Evolutionary conservation across 2,797 vertebrate species (phyloP).

Genomic region (Argya squamiceps): DNA sequence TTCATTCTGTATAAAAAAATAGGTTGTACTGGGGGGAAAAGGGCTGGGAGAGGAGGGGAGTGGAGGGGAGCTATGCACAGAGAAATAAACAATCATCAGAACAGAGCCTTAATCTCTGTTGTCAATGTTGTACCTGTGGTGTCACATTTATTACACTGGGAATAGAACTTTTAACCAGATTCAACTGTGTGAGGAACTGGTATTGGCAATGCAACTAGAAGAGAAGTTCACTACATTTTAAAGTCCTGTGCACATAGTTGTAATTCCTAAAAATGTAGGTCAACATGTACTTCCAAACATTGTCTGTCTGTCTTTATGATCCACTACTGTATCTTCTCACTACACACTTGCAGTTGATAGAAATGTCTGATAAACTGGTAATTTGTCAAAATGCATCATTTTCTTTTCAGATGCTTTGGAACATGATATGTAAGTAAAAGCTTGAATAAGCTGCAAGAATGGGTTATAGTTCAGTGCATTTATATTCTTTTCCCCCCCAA

Average conservation of each 20-base stretch:
- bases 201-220: neutral
- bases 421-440: neutral
- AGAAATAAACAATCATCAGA: conserved; percentile 13
- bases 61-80: neutral
- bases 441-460: neutral
- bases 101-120: conserved; percentile 50
- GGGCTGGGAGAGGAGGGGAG: neutral
- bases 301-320: conserved; percentile 30
- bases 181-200: neutral
- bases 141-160: neutral
- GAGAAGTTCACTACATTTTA: conserved; percentile 23
- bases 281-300: conserved; percentile 1
- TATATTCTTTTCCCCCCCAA: neutral
- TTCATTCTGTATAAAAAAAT: neutral
- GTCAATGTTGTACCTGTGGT: neutral
- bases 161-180: conserved; percentile 18
- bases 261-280: conserved; percentile 28
- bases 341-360: neutral
- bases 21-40: neutral
- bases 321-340: neutral
- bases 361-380: neutral
- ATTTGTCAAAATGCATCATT: neutral
- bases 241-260: conserved; percentile 27
- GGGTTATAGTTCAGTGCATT: neutral
- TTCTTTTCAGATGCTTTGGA: neutral